Evolutionary conservation across 2,113 vertebrate species (phyloP).

Genomic region (Felis chaus): DNA sequence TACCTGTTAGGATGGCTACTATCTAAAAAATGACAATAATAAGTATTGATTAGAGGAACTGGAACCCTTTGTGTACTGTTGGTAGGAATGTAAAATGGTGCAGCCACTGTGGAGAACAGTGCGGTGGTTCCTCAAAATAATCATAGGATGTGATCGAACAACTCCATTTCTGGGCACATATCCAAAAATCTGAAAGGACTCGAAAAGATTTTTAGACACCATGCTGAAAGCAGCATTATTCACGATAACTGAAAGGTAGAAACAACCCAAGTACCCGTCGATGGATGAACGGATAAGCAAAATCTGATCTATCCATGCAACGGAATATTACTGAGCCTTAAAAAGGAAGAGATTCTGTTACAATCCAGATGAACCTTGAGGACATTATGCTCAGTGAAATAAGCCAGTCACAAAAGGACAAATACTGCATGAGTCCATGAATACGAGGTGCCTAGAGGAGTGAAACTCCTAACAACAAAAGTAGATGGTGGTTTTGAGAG

Average conservation of each 20-base stretch:
- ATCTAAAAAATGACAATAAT: neutral
- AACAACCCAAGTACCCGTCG: neutral
- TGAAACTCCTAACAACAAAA: neutral
- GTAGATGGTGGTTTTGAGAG: too few species aligned
- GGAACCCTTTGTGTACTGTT: rapidly evolving
- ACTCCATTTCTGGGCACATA: too few species aligned
- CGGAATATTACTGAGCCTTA: neutral
- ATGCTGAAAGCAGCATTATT: neutral
- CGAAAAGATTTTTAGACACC: rapidly evolving
- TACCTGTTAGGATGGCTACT: too few species aligned
- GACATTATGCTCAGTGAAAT: neutral
- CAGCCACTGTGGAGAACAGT: neutral
- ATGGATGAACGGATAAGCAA: neutral
- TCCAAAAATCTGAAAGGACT: neutral
- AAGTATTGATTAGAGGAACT: neutral
- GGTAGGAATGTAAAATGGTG: neutral
- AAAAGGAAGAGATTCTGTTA: neutral
- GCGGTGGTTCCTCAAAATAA: neutral
- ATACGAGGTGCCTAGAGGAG: neutral
- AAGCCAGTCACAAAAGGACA: neutral
- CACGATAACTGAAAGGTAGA: neutral
- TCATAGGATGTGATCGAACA: rapidly evolving
- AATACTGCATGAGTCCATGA: too few species aligned
- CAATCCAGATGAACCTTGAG: neutral
- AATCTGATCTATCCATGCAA: rapidly evolving